phyloP scores from a whole-genome alignment of 2,113 vertebrate species.

The Prochilodus magdalenae region DNA sequence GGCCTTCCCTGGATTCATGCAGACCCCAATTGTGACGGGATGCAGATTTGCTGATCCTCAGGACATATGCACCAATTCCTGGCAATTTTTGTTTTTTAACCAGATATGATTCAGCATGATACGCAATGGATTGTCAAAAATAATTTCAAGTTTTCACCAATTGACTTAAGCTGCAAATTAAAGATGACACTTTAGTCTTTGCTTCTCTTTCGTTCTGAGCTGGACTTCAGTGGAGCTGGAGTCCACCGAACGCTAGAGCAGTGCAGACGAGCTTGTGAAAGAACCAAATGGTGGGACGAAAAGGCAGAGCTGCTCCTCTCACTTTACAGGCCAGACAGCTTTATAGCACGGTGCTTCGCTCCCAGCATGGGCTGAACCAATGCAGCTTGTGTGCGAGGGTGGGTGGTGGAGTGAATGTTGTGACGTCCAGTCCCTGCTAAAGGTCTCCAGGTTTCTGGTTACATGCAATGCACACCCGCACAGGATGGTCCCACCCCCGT shows the following conservation, averaged over 20 bases:
- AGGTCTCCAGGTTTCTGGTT: slow-evolving; percentile 95
- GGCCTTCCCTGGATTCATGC: slow-evolving; percentile 29
- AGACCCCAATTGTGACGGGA: neutral
- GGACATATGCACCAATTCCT: neutral
- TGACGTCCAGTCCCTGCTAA: slow-evolving; percentile 76
- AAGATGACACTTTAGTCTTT: slow-evolving; percentile 22
- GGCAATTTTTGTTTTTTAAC: neutral
- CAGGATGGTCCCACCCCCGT: slow-evolving; percentile 97
- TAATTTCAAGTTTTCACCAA: slow-evolving; percentile 1
- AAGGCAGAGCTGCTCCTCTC: slow-evolving; percentile 27
- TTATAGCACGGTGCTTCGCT: slow-evolving; percentile 1
- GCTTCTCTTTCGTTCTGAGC: neutral
- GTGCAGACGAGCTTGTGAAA: slow-evolving; percentile 14
- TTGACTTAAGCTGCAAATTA: slow-evolving; percentile 27
- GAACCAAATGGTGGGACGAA: slow-evolving; percentile 12
- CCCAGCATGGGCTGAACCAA: slow-evolving; percentile 30
- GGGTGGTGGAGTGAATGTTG: neutral
- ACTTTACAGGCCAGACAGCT: slow-evolving; percentile 26
- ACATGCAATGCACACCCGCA: slow-evolving; percentile 93
- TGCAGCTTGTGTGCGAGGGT: slow-evolving; percentile 13
- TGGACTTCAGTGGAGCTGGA: neutral
- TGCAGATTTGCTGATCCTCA: neutral
- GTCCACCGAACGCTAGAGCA: slow-evolving; percentile 19
- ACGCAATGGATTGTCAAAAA: slow-evolving; percentile 36
- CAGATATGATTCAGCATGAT: neutral